These are phyloP conservation scores for Hemistola chrysoprasaria DNA, from an alignment of 2,888 invertebrate species.

Conservation along the genomic window DNA sequence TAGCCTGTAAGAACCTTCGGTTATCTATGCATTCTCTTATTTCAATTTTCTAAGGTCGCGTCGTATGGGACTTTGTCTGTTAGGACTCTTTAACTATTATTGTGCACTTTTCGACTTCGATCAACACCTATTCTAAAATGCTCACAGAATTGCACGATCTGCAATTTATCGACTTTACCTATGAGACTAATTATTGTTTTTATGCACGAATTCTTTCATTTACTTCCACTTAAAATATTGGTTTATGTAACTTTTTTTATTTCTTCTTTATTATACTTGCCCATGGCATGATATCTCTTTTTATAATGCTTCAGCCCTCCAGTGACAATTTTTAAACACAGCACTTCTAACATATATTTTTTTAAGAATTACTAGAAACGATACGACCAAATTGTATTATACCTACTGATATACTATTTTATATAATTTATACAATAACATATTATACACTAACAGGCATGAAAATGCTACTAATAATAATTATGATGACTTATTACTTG, in stretches of 20 bases:
- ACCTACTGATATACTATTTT: constrained; percentile 33
- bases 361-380: constrained; percentile 37
- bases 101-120: constrained; percentile 49
- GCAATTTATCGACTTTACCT: constrained; percentile 18
- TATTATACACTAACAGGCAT: constrained; percentile 43
- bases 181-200: constrained; percentile 16
- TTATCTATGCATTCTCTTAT: constrained; percentile 39
- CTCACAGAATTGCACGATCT: constrained; percentile 42
- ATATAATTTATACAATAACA: constrained; percentile 28
- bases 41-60: constrained; percentile 32
- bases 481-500: background rate
- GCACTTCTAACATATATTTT: constrained; percentile 28
- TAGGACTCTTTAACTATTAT: constrained; percentile 39
- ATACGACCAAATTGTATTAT: constrained; percentile 76
- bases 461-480: constrained; percentile 4
- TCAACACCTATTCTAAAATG: constrained; percentile 49
- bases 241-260: constrained; percentile 28
- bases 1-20: constrained; percentile 60
- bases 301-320: constrained; percentile 24
- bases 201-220: constrained; percentile 42
- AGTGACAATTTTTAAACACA: constrained; percentile 19
- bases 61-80: constrained; percentile 57
- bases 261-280: constrained; percentile 30
- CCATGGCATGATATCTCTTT: constrained; percentile 45
- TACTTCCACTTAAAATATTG: constrained; percentile 28